Percentiles rank a stretch among this genome's conserved stretches.
phyloP scores from a whole-genome alignment of 2,888 invertebrate species.

The Trichopoda pennipes region DNA sequence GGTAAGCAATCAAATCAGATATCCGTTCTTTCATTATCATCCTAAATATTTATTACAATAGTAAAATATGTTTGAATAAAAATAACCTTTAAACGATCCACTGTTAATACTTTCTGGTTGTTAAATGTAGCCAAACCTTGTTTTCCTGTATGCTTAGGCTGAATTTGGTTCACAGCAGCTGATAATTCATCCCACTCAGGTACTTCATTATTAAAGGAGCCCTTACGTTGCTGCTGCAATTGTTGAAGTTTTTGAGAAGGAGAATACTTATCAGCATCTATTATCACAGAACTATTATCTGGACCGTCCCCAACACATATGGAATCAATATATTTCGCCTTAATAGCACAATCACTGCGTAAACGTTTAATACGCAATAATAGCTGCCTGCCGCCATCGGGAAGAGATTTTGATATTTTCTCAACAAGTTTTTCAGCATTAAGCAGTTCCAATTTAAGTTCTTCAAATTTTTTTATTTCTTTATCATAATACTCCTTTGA shows the following conservation, averaged over 20 bases:
- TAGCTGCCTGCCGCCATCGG: constrained; percentile 85
- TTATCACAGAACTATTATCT: no score
- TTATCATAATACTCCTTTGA: constrained; percentile 79
- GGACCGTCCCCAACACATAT: constrained; percentile 80
- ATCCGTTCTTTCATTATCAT: constrained; percentile 77
- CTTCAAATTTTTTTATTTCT: no score
- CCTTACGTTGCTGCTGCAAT: constrained; percentile 44
- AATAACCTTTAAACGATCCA: constrained; percentile 85
- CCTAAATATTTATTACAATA: constrained; percentile 58
- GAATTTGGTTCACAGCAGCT: constrained; percentile 76
- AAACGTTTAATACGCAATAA: constrained; percentile 82
- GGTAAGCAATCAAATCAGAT: constrained; percentile 73
- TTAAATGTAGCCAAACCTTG: constrained; percentile 87
- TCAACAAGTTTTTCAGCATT: constrained; percentile 76
- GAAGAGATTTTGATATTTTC: constrained; percentile 80
- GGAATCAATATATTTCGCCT: constrained; percentile 82
- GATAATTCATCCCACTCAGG: constrained; percentile 78
- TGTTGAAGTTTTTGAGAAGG: constrained; percentile 25
- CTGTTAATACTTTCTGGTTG: constrained; percentile 86
- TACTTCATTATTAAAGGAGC: constrained; percentile 52
- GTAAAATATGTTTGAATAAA: background rate
- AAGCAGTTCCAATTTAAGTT: constrained; percentile 80
- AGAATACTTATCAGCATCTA: no score
- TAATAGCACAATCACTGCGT: constrained; percentile 81
- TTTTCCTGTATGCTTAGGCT: constrained; percentile 78